A percentile compares a stretch with the other conserved stretches of the same genome.
Evolutionary conservation across 2,888 invertebrate genomes (phyloP).

Genomic region (Pomacea canaliculata): DNA sequence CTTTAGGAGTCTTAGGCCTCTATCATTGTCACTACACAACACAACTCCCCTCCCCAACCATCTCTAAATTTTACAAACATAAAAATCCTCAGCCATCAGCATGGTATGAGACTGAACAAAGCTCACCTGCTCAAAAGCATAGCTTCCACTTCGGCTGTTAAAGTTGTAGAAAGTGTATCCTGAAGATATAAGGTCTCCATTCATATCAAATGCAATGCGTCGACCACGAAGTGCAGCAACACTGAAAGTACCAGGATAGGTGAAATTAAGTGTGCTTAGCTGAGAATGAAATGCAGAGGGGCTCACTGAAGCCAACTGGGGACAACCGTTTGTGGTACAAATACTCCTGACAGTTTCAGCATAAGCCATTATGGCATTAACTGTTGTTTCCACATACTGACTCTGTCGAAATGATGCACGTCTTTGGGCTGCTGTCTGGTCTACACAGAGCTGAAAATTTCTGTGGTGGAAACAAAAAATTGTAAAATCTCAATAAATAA

Average conservation of each 20-base stretch:
- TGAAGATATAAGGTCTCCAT: slow-evolving; percentile 48
- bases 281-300: slow-evolving; percentile 41
- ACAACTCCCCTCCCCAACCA: no score
- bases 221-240: slow-evolving; percentile 39
- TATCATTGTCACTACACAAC: no score
- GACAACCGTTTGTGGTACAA: slow-evolving; percentile 45
- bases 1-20: no score
- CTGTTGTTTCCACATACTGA: slow-evolving; percentile 48
- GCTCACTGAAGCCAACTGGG: slow-evolving; percentile 39
- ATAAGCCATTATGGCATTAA: slow-evolving; percentile 59
- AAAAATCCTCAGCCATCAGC: no score
- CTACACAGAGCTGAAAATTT: not conserved
- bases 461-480: no score
- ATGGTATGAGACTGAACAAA: no score
- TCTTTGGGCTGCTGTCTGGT: not conserved
- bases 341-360: slow-evolving; percentile 53
- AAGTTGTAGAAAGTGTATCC: slow-evolving; percentile 53
- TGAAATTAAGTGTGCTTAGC: slow-evolving; percentile 26
- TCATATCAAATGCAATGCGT: slow-evolving; percentile 51
- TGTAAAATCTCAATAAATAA: no score
- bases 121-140: slow-evolving; percentile 39
- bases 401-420: slow-evolving; percentile 24
- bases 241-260: slow-evolving; percentile 39
- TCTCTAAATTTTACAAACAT: no score
- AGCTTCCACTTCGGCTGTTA: slow-evolving; percentile 38